Percentiles rank a stretch among this genome's conserved stretches.
These are phyloP conservation scores for Drosophila varians DNA, from an alignment of 1,140 invertebrate species.

Conservation along the genomic window DNA sequence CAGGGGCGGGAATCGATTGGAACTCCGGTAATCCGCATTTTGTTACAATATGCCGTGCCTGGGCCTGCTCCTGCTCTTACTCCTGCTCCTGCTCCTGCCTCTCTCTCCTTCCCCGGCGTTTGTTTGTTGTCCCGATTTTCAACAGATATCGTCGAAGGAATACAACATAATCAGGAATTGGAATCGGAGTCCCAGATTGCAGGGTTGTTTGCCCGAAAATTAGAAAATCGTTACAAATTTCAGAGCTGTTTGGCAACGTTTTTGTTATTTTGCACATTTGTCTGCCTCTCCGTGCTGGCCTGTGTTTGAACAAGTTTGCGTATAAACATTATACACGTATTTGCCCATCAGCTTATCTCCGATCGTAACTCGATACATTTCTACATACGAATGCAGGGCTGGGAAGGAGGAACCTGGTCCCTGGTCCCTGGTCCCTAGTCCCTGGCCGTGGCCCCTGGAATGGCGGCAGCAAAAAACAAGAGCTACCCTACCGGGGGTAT, in stretches of 20 bases:
- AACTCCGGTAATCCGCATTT: constrained; percentile 74
- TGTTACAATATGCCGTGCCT: constrained; percentile 68
- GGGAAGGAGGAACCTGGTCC: neutral
- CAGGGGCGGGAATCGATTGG: constrained; percentile 33
- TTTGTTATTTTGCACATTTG: constrained; percentile 71
- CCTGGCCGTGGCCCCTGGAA: constrained; percentile 15
- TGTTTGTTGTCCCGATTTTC: constrained; percentile 76
- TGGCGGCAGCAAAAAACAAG: constrained; percentile 25
- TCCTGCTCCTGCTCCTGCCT: too few relatives aligned
- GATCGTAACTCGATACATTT: constrained; percentile 79
- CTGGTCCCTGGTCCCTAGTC: too few relatives aligned
- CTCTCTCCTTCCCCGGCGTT: constrained; percentile 1
- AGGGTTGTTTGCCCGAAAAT: constrained; percentile 71
- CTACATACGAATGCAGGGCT: constrained; percentile 25
- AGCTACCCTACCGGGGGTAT: constrained; percentile 45
- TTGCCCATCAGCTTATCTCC: constrained; percentile 73
- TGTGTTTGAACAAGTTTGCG: constrained; percentile 78
- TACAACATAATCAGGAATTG: constrained; percentile 59
- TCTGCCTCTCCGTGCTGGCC: constrained; percentile 51
- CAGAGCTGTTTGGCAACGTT: constrained; percentile 11
- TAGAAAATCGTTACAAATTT: constrained; percentile 81
- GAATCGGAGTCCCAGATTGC: constrained; percentile 19
- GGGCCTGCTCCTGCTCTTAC: too few relatives aligned
- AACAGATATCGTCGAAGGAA: constrained; percentile 61
- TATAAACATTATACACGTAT: constrained; percentile 81